Evolutionary conservation across 2,113 vertebrate species (phyloP).

Genomic region (Scolopax mira): DNA sequence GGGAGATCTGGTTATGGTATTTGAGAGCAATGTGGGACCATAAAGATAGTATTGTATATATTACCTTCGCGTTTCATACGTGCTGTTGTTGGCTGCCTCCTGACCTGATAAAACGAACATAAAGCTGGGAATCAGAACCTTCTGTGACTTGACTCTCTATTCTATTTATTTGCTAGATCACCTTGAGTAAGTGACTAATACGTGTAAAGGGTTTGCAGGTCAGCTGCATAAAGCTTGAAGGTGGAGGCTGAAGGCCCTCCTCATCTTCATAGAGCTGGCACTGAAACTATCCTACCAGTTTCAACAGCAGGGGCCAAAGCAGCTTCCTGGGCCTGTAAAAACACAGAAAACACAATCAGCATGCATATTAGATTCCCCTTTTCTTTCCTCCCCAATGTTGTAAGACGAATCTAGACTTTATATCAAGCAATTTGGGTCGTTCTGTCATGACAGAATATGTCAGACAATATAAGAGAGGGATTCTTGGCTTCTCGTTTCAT

Average conservation of each 20-base stretch:
- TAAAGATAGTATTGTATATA: conserved; percentile 33
- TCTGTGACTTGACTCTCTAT: neutral
- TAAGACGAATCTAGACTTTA: neutral
- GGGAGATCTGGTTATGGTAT: conserved; percentile 12
- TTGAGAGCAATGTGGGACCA: neutral
- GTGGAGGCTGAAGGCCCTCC: neutral
- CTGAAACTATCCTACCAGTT: neutral
- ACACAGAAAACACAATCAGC: neutral
- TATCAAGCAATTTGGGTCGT: neutral
- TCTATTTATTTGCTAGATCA: neutral
- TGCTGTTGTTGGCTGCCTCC: conserved; percentile 11
- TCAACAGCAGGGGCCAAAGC: neutral
- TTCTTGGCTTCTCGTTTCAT: neutral
- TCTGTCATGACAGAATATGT: neutral
- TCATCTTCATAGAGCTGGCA: neutral
- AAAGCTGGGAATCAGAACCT: neutral
- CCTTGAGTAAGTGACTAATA: neutral
- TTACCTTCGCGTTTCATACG: conserved; percentile 48
- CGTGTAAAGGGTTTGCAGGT: neutral
- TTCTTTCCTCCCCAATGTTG: neutral
- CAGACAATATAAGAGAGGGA: neutral
- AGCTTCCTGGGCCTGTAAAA: neutral
- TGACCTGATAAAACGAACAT: neutral
- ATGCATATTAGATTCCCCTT: neutral
- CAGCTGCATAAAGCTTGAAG: neutral